Percentiles rank a stretch among this genome's conserved stretches.
Evolutionary conservation across 92 coral and sea anemone genomes (phyloP).

Genomic region (Umimayanthus chanpuru): DNA sequence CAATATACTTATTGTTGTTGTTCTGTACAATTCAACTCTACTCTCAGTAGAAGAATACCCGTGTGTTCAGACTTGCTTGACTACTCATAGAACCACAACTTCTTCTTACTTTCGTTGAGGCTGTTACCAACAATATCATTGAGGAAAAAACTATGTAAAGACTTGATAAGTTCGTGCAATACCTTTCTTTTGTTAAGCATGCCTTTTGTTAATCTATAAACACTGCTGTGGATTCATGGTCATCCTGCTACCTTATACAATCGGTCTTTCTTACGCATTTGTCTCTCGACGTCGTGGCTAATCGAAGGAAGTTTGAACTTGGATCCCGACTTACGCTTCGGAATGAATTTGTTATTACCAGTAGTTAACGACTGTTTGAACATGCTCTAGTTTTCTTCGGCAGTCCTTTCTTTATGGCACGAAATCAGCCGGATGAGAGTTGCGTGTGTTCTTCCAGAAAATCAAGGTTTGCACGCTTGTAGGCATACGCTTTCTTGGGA

Average conservation of each 20-base stretch:
- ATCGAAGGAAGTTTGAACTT: constrained; percentile 57
- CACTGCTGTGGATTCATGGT: constrained; percentile 50
- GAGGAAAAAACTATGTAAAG: constrained; percentile 48
- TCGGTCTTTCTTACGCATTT: constrained; percentile 60
- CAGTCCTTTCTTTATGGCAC: too few species aligned
- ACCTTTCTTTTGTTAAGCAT: constrained; percentile 43
- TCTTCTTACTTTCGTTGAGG: constrained; percentile 53
- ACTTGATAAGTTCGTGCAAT: constrained; percentile 49
- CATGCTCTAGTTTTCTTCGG: too few species aligned
- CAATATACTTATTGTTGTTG: too few species aligned
- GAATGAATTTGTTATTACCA: too few species aligned
- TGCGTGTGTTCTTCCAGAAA: too few species aligned
- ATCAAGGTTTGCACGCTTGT: too few species aligned
- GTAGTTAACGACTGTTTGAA: too few species aligned
- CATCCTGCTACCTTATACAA: constrained; percentile 45
- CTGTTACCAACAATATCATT: constrained; percentile 59
- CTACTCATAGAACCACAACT: constrained; percentile 51
- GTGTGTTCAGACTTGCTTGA: constrained; percentile 47
- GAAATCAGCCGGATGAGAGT: too few species aligned
- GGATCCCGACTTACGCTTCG: not conserved
- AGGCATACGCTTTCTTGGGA: too few species aligned
- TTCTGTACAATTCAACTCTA: too few species aligned
- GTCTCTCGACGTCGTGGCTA: constrained; percentile 28
- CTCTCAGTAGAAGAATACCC: constrained; percentile 33
- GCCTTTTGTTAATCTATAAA: not conserved